Base-by-base conservation (phyloP, 1,140 invertebrate genomes). In the Ruditapes philippinarum region DNA sequence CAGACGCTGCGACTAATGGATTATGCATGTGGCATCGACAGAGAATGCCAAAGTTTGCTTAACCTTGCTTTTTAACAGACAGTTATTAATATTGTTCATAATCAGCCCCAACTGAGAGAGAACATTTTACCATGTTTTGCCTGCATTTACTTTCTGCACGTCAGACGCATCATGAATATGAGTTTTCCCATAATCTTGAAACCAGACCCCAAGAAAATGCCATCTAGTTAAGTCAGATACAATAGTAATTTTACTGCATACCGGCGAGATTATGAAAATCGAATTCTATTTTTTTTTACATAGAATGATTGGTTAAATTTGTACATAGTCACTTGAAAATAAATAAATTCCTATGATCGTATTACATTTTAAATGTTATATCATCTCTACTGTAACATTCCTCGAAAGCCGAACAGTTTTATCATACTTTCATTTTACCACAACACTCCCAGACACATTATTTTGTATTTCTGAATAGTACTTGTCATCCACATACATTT, bases 41-140 rank as follows among this genome's bases (percentile, higher is more conserved):
- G 65, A 49, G 62, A 84, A 68, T 84, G 82, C 82, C 82, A 84
- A 84, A 65, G 65, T 84, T 84, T 84, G 82, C 82, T 73, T 84
- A 73, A 84, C 82, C 81, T 65, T 49, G 51, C 49, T 54, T 81
- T 81, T 42, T 81, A 81, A 57, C 33, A 81, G 79, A 81, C 79
- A 81, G 79, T 81, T 81, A 81, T 81, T 81, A 65, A 81, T 81
- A 81, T 65, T 81, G 79, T 81, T 81, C 57, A 81, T 81, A 81
- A 81, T 65, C 49, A 45, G 14, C 40, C 60, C 79, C 79, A 33
- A 65, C 60, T 62, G 79, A 19, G 79, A 78, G 36, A 11, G 36
- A 70, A 70, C 65, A 70, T 36, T 70, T 70, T 70, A 70, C 33
- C 33, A 70, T 28, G 65, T 38, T 70, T 70, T 38, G 65, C 65